Conservation (phyloP, 2,113 vertebrate genomes). For the Donacobius atricapilla region DNA sequence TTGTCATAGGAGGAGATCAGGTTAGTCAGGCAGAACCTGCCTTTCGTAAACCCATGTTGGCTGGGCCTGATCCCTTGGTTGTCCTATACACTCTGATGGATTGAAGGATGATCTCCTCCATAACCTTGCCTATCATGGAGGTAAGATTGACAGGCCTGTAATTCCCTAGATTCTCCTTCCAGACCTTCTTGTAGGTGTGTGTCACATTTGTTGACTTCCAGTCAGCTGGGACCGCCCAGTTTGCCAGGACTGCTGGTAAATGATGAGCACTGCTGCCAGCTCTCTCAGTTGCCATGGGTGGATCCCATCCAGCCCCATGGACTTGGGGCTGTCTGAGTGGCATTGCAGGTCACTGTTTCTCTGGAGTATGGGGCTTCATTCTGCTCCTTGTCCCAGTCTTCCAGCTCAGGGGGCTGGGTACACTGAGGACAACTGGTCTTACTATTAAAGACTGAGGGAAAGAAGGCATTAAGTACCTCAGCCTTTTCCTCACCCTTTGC, state of each 20-base stretch:
- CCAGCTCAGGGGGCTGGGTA: background rate
- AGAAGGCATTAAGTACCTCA: background rate
- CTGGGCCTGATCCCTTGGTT: background rate
- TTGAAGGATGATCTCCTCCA: background rate
- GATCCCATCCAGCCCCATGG: background rate
- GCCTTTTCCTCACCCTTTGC: background rate
- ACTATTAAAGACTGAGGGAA: background rate
- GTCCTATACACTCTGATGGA: background rate
- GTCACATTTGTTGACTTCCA: background rate
- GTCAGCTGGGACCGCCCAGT: background rate
- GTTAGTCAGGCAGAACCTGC: background rate
- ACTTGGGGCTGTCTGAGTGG: background rate
- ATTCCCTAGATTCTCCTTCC: background rate
- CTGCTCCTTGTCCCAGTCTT: background rate
- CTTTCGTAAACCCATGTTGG: fast-evolving
- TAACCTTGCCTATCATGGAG: background rate
- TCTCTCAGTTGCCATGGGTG: background rate
- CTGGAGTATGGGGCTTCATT: background rate
- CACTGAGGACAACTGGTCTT: background rate
- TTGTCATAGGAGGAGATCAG: background rate
- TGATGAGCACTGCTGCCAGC: background rate
- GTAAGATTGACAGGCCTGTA: background rate
- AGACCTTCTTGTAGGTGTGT: background rate
- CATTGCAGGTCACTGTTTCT: background rate
- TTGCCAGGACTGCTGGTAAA: background rate